Percentiles rank a stretch among this genome's conserved stretches.
Conservation (phyloP, 2,113 vertebrate species). For the Ochotona curzoniae region DNA sequence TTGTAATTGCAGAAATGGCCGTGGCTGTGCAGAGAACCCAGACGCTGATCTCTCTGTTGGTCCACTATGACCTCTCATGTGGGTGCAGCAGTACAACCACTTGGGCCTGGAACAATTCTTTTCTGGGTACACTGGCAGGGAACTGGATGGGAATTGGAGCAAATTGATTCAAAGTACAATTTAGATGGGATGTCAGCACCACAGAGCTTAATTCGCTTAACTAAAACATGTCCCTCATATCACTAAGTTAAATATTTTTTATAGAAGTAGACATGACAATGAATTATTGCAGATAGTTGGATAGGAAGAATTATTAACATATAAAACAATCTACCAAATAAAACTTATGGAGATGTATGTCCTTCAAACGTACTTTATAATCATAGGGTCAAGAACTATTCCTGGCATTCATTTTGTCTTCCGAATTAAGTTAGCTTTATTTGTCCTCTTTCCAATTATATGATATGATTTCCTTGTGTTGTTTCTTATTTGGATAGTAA, state of each 20-base stretch:
- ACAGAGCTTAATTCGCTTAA: no score
- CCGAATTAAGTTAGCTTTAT: constrained; percentile 1
- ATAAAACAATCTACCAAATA: background rate
- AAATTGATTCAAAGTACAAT: no score
- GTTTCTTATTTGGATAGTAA: background rate
- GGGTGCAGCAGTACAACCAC: no score
- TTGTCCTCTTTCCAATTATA: background rate
- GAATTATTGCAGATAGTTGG: background rate
- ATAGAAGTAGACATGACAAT: background rate
- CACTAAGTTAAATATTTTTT: background rate
- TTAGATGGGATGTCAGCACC: no score
- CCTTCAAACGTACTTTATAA: background rate
- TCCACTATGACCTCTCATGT: no score
- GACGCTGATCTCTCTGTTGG: no score
- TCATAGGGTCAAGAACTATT: background rate
- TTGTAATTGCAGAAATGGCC: no score
- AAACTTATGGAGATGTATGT: background rate
- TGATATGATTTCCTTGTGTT: background rate
- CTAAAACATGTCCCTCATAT: background rate
- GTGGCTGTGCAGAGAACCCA: no score
- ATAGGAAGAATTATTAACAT: background rate
- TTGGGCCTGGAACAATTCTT: no score
- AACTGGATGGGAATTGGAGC: no score
- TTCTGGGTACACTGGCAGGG: no score
- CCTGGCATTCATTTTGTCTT: background rate